Conservation (phyloP, 2,888 invertebrate genomes). For the Apoda limacodes region DNA sequence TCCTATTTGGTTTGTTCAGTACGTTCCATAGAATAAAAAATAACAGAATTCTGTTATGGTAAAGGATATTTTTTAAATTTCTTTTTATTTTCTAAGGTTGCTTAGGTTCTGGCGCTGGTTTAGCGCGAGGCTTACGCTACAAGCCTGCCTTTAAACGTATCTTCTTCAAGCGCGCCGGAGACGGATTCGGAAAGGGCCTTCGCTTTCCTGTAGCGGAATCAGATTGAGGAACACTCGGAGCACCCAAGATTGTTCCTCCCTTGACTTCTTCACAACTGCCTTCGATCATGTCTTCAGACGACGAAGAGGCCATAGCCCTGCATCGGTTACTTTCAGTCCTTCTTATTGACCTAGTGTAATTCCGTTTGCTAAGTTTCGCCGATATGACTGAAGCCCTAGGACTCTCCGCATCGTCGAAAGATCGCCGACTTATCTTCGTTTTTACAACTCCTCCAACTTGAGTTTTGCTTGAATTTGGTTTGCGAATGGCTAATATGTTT, state of each 20-base stretch:
- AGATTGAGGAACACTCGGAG: conserved; percentile 18
- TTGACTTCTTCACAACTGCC: conserved; percentile 41
- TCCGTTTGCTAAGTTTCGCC: conserved; percentile 41
- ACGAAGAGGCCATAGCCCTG: conserved; percentile 40
- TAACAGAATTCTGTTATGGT: too few relatives aligned
- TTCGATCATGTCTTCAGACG: conserved; percentile 36
- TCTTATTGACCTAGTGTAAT: conserved; percentile 35
- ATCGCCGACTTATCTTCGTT: conserved; percentile 37
- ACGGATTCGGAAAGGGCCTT: conserved; percentile 35
- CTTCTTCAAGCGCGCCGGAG: conserved; percentile 51
- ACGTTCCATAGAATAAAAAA: too few relatives aligned
- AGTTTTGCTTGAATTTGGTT: conserved; percentile 51
- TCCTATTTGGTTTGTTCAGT: too few relatives aligned
- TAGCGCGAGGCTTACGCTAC: conserved; percentile 43
- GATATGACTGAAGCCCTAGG: conserved; percentile 32
- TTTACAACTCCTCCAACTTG: conserved; percentile 38
- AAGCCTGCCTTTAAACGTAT: conserved; percentile 51
- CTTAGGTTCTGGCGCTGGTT: conserved; percentile 23
- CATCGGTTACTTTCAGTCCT: conserved; percentile 25
- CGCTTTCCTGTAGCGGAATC: conserved; percentile 31
- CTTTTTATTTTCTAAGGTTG: too few relatives aligned
- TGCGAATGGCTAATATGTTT: conserved; percentile 50
- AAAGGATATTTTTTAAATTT: too few relatives aligned
- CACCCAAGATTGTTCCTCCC: conserved; percentile 32
- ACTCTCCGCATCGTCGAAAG: conserved; percentile 44